Evolutionary conservation across 2,888 invertebrate species (phyloP).

Genomic region (Molanna angustata): DNA sequence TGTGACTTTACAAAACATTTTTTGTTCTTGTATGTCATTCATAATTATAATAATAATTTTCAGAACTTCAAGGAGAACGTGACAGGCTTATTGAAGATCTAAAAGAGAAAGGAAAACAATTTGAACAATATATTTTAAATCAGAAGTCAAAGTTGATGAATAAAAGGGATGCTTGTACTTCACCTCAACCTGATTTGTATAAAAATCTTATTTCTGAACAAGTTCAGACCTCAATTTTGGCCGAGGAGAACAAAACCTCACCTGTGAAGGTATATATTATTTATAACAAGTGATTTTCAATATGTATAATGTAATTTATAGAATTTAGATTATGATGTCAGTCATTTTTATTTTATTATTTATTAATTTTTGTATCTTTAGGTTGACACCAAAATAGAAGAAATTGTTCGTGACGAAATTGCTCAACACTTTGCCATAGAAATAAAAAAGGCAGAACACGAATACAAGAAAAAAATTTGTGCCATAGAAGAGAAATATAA

Average conservation of each 20-base stretch:
- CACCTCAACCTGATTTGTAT: slow-evolving; percentile 28
- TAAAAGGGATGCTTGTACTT: slow-evolving; percentile 39
- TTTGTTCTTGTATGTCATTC: no score
- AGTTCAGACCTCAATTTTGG: background rate
- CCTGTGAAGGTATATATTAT: background rate
- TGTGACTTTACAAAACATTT: no score
- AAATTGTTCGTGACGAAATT: slow-evolving; percentile 64
- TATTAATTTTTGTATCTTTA: slow-evolving; percentile 37
- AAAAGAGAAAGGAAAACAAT: slow-evolving; percentile 61
- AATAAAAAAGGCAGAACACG: slow-evolving; percentile 58
- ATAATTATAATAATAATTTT: background rate
- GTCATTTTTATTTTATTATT: background rate
- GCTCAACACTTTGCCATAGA: slow-evolving; percentile 63
- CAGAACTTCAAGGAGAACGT: slow-evolving; percentile 50
- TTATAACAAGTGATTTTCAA: background rate
- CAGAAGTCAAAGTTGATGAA: slow-evolving; percentile 42
- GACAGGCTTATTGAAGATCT: slow-evolving; percentile 59
- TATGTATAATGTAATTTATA: background rate
- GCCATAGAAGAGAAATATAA: slow-evolving; percentile 54
- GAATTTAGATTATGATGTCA: background rate
- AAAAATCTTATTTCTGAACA: slow-evolving; percentile 7
- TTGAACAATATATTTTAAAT: slow-evolving; percentile 61
- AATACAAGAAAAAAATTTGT: slow-evolving; percentile 50
- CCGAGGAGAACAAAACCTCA: background rate
- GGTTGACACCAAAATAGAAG: slow-evolving; percentile 48